A percentile compares a stretch with the other conserved stretches of the same genome.
These are phyloP conservation scores for Lithophane socia DNA, from an alignment of 2,888 invertebrate species.

Conservation along the genomic window DNA sequence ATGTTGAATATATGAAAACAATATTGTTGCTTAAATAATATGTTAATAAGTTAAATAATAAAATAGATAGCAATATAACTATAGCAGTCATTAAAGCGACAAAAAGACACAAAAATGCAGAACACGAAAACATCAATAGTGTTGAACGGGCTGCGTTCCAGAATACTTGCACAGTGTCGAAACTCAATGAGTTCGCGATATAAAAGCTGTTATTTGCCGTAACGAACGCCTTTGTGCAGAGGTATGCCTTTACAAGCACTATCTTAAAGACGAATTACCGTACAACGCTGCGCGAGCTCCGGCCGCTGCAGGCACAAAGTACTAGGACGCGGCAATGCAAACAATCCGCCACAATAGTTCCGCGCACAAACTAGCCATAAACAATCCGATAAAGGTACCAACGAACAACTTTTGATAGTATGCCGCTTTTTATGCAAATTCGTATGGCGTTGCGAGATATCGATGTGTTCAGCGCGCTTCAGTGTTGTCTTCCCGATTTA, in stretches of 20 bases:
- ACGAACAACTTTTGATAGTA: conserved; percentile 70
- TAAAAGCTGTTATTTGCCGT: conserved; percentile 77
- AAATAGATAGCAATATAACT: neutral
- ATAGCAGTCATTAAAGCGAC: conserved; percentile 9
- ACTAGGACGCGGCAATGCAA: conserved; percentile 68
- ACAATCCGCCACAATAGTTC: conserved; percentile 63
- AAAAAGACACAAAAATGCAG: conserved; percentile 31
- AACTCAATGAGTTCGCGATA: conserved; percentile 70
- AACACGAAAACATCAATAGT: conserved; percentile 50
- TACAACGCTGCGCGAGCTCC: conserved; percentile 68
- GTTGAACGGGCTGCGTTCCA: conserved; percentile 49
- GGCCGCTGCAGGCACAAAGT: conserved; percentile 47
- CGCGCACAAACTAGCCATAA: conserved; percentile 65
- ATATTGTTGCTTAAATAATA: neutral
- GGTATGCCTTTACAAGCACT: conserved; percentile 68
- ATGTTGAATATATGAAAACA: neutral
- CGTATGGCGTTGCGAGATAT: conserved; percentile 61
- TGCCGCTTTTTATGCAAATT: conserved; percentile 75
- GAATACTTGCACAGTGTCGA: conserved; percentile 69
- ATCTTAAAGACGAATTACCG: conserved; percentile 69
- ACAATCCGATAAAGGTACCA: conserved; percentile 69
- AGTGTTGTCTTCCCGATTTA: conserved; percentile 57
- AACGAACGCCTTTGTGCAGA: conserved; percentile 76
- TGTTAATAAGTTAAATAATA: neutral
- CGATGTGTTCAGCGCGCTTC: conserved; percentile 59